Evolutionary conservation across 2,113 vertebrate genomes (phyloP).

Genomic region (Alosa alosa): DNA sequence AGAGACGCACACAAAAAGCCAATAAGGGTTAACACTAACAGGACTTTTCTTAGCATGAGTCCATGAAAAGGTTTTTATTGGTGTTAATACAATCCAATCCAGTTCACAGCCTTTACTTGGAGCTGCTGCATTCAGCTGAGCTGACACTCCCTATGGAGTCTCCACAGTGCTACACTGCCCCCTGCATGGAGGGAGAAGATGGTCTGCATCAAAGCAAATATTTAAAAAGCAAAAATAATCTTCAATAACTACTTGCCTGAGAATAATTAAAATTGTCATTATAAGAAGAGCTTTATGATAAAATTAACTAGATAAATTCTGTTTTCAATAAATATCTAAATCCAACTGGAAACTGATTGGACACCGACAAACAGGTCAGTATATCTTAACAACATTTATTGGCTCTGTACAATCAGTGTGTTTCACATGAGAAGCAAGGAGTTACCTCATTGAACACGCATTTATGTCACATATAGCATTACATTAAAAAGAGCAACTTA

Average conservation of each 20-base stretch:
- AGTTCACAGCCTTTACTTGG: neutral
- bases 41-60: neutral
- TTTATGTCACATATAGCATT: neutral
- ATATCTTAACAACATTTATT: constrained; percentile 26
- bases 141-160: neutral
- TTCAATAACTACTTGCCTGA: neutral
- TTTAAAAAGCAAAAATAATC: neutral
- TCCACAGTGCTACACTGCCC: constrained; percentile 9
- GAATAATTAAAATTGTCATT: neutral
- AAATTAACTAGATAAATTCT: neutral
- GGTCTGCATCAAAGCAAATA: neutral
- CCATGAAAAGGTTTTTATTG: neutral
- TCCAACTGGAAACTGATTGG: neutral
- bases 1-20: neutral
- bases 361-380: neutral
- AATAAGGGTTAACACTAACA: neutral
- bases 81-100: constrained; percentile 2
- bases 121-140: neutral
- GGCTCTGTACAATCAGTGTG: neutral
- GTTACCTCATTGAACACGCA: neutral
- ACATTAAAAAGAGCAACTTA: constrained; percentile 56
- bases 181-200: neutral
- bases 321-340: neutral
- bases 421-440: neutral
- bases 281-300: neutral